Base-by-base conservation (phyloP, 2,888 invertebrate species). In the Kryphioiulus occultus region DNA sequence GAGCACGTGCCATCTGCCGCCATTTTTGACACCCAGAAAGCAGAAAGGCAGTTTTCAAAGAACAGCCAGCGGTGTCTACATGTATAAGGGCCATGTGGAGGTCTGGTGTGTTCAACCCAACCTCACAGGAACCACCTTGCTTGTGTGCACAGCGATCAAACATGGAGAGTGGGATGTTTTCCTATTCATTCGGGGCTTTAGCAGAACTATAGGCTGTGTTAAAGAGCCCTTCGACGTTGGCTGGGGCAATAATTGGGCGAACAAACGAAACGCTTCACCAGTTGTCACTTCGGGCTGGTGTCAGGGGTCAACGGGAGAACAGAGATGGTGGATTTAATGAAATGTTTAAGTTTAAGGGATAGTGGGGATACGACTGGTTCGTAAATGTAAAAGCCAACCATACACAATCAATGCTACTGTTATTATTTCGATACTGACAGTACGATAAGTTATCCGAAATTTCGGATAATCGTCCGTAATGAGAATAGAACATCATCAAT, bases 1-100 rank as follows among this genome's bases (percentile, higher is more conserved):
- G 30, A 78, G 78, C 78, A 78, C 78, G 78, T 30, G 78, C 78
- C 78, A 78, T 78, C 78, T 78, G 78, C 3, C 78, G 78, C 78
- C 78, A 78, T 30, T 30, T 32, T 32, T 78, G 78, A 78, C 78
- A 26, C 78, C 78, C n/a, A n/a, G n/a, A n/a, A 35, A 4, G 35
- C 78, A 78, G 78, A 78, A 78, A 78, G 78, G 17, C 78, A 30
- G 12, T 78, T 78, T 78, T 78, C 30, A 78, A 68, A 22, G 22
- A 15, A 15, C 12, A 17, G 47, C n/a, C 53, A 68, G 22, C 68
- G n/a, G 12, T 26, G 26, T n/a, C 53, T 12, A 26, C n/a, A n/a
- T n/a, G n/a, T n/a, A n/a, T n/a, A n/a, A n/a, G n/a, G 78, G 78
- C 78, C 78, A 78, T 78, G 78, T 78, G 78, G 30, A 30, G 30